phyloP scores from a whole-genome alignment of 2,888 invertebrate genomes.

The Idaea biselata region DNA sequence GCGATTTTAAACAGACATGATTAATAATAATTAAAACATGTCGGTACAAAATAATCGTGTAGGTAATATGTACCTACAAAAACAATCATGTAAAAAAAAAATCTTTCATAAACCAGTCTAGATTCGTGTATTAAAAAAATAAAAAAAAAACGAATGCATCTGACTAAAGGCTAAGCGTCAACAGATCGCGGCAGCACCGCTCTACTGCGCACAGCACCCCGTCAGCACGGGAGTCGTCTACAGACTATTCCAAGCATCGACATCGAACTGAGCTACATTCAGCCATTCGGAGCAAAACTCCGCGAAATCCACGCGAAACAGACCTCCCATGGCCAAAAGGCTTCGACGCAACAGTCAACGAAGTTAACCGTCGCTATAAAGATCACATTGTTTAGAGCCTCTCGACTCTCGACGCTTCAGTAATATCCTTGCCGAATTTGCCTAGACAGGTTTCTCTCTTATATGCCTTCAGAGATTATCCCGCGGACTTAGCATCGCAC shows the following conservation, averaged over 20 bases:
- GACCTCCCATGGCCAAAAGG: slow-evolving; percentile 53
- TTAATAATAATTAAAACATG: no score
- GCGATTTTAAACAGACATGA: no score
- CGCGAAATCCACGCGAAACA: slow-evolving; percentile 46
- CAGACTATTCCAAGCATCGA: slow-evolving; percentile 82
- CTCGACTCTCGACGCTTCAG: slow-evolving; percentile 63
- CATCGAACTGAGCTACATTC: slow-evolving; percentile 60
- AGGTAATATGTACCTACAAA: no score
- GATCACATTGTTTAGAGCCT: slow-evolving; percentile 72
- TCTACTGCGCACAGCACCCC: slow-evolving; percentile 58
- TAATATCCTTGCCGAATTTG: slow-evolving; percentile 49
- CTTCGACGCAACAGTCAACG: slow-evolving; percentile 56
- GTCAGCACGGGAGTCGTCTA: slow-evolving; percentile 82
- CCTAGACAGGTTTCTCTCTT: slow-evolving; percentile 71
- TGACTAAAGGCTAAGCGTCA: slow-evolving; percentile 79
- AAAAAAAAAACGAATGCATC: slow-evolving; percentile 21
- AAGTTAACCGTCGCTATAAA: slow-evolving; percentile 47
- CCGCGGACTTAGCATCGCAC: slow-evolving; percentile 75
- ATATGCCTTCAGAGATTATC: slow-evolving; percentile 80
- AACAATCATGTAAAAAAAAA: no score
- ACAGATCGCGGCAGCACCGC: slow-evolving; percentile 74
- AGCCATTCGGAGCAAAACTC: slow-evolving; percentile 39
- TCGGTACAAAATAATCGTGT: no score
- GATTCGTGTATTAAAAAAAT: slow-evolving; percentile 13
- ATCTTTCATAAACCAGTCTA: no score